Evolutionary conservation across 92 coral and sea anemone species (phyloP), one percentile per base, ranked within the genome.

Genomic region (Epizoanthus illoricatus): DNA sequence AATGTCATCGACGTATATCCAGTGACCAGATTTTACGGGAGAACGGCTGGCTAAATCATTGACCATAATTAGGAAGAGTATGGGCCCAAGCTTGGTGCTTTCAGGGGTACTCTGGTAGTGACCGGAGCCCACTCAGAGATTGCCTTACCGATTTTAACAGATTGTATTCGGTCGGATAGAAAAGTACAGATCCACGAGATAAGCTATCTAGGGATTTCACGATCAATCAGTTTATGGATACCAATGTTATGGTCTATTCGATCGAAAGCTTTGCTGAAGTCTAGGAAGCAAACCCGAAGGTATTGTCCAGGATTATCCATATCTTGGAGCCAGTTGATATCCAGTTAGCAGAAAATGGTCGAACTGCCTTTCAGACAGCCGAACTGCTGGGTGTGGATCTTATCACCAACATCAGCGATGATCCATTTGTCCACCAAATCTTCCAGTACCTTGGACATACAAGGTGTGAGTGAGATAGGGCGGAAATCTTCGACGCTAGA

Each of bases 341-440:
- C 86, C 15, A 82, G 71, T 5, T 71, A 45, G 55, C 86, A 82
- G 40, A 43, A 42, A 4, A 78, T 81, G 21, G 64, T 81, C 12
- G 76, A 81, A 43, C 74, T 67, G 65, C 85, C 85, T 59, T 81
- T 81, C 28, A 80, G 61, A 58, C 84, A 42, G 4, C 73, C 84
- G 66, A 80, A 80, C 21, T 80, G 84, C 58, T 39, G 62, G 42
- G 76, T 75, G 76, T 81, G 4, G 18, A 81, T 81, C 20, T 65
- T 41, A 54, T 81, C 61, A 63, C 54, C 56, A n/a, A 81, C 64
- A 67, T 81, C 78, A 20, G 20, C 70, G 52, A 76, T 39, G 74
- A 81, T 81, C 76, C 85, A 67, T 16, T 67, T 68, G 8, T 2
- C 5, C 7, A 43, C 7, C 5, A 43, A 43, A 43, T 43, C 49